Conservation (phyloP, 2,888 invertebrate genomes). For the Thymelicus lineola region DNA sequence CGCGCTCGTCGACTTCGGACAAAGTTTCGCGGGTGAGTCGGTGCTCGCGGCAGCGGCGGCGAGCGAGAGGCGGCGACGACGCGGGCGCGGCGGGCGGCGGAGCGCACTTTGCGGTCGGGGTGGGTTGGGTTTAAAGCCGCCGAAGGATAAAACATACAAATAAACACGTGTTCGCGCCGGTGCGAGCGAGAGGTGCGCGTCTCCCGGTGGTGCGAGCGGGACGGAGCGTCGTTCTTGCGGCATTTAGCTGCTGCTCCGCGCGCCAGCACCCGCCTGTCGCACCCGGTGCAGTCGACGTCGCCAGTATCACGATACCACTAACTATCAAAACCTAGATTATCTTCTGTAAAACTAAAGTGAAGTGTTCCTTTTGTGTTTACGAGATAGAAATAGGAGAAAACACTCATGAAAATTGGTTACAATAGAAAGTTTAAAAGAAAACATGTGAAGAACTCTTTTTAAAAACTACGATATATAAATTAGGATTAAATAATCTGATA, state of each 20-base stretch:
- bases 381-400: neutral
- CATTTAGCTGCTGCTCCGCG: slow-evolving; percentile 76
- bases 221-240: slow-evolving; percentile 74
- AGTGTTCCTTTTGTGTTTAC: neutral
- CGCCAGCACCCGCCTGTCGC: slow-evolving; percentile 59
- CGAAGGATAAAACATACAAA: slow-evolving; percentile 87
- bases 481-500: too few species aligned
- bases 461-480: too few species aligned
- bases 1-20: slow-evolving; percentile 83
- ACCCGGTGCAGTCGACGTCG: slow-evolving; percentile 44
- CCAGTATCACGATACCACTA: slow-evolving; percentile 36
- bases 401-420: neutral
- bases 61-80: slow-evolving; percentile 79
- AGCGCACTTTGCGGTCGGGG: slow-evolving; percentile 88
- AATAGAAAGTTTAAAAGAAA: neutral
- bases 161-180: slow-evolving; percentile 87
- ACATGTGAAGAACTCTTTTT: too few species aligned
- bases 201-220: slow-evolving; percentile 72
- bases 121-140: slow-evolving; percentile 88
- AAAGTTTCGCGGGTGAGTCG: slow-evolving; percentile 82
- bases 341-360: neutral
- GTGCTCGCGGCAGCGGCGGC: slow-evolving; percentile 75
- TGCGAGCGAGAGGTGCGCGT: slow-evolving; percentile 82
- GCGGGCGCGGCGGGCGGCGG: slow-evolving; percentile 85
- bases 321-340: neutral